Conservation (phyloP, 2,888 invertebrate genomes). For the Cosmopolites sordidus region DNA sequence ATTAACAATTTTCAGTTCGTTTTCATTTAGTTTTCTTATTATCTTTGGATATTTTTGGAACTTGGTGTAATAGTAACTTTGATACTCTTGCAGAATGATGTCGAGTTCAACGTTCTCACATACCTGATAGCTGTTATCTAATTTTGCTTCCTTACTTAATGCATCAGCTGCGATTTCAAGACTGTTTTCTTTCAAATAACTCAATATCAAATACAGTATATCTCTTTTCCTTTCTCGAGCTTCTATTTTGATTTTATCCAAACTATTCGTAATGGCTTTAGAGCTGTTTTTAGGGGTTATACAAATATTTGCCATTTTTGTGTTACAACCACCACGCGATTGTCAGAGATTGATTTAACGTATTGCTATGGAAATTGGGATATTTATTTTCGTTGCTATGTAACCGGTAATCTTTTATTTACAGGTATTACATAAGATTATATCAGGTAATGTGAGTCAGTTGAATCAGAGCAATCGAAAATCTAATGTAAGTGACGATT, state of each 20-base stretch:
- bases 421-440: conserved; percentile 59
- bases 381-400: too few relatives aligned
- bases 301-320: conserved; percentile 20
- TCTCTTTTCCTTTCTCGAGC: conserved; percentile 49
- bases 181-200: conserved; percentile 65
- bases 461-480: too few relatives aligned
- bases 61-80: conserved; percentile 77
- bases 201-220: conserved; percentile 61
- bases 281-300: conserved; percentile 16
- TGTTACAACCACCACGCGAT: too few relatives aligned
- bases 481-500: conserved; percentile 49
- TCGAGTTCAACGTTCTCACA: conserved; percentile 92
- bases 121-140: conserved; percentile 64
- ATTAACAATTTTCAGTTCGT: conserved; percentile 15
- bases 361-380: conserved; percentile 2
- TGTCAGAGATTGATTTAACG: conserved; percentile 1
- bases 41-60: conserved; percentile 85
- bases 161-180: conserved; percentile 59
- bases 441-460: conserved; percentile 28
- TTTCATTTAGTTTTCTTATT: conserved; percentile 53
- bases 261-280: conserved; percentile 24
- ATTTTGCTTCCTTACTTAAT: conserved; percentile 67
- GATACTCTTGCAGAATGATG: conserved; percentile 83
- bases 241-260: conserved; percentile 40
- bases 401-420: conserved; percentile 16